Evolutionary conservation across 2,797 vertebrate species (phyloP), one percentile per base, ranked within the genome.

Genomic region (Toxotes lorentzi): DNA sequence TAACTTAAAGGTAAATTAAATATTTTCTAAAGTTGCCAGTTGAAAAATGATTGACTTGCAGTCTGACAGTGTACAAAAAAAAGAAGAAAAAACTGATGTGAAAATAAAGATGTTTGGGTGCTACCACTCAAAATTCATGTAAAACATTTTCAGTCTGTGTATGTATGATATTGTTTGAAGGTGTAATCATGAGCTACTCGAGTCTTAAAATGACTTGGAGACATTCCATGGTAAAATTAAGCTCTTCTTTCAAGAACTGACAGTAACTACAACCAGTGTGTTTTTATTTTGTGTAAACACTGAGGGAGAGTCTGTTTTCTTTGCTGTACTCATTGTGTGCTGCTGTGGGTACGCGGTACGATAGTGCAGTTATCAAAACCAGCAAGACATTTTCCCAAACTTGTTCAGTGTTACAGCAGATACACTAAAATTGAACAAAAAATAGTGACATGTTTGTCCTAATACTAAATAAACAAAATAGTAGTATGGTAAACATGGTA

Each of bases 101-200:
- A 82, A 84, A 92, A 92, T 90, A 92, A 90, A 93, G 60, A 67
- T 82, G 35, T 86, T 82, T 87, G 83, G 76, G 82, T 91, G 80
- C 62, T 78, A 79, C 62, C 54, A 70, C 86, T 90, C 80, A 87
- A 64, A 82, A 65, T 63, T 56, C 45, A 85, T 82, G 27, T 47
- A 58, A 71, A 62, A 60, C 14, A 21, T 84, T 82, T 40, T 76
- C 14, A 23, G 16, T 47, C 60, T 72, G 53, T 78, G 23, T 72
- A 27, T 59, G 41, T 47, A 4, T 64, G 6, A 27, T 54, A 34
- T 21, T 70, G 13, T 68, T 56, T 59, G 11, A 63, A 70, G 9
- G 48, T 48, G 14, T 70, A 45, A 51, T 73, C 53, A 34, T 74
- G 43, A 60, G n/a, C 61, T 74, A 11, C 62, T 43, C 11, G 10